Conservation (phyloP, 1,140 invertebrate genomes). For the Diabrotica undecimpunctata region DNA sequence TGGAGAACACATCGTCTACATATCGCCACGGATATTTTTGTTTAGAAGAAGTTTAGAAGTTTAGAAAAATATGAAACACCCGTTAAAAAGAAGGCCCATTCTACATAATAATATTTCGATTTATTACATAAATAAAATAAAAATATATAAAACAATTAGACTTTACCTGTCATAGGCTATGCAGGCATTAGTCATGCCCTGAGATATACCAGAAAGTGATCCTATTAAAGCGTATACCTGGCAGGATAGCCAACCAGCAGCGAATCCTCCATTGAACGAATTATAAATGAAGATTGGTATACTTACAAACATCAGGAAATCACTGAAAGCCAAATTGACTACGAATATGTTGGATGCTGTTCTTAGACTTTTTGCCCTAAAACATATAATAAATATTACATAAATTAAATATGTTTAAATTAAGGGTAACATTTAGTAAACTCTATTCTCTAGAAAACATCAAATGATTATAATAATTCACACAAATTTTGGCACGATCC, state of each 20-base stretch:
- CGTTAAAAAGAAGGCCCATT: no score
- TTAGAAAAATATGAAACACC: no score
- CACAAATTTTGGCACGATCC: background rate
- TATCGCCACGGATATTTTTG: no score
- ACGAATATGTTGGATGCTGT: slow-evolving; percentile 90
- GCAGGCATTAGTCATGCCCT: slow-evolving; percentile 48
- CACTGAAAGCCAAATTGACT: slow-evolving; percentile 79
- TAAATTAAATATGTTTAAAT: no score
- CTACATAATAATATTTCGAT: no score
- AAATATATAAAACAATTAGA: no score
- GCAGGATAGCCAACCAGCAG: slow-evolving; percentile 67
- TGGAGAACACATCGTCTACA: no score
- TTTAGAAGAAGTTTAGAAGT: no score
- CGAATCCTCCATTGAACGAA: slow-evolving; percentile 74
- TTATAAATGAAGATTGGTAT: slow-evolving; percentile 85
- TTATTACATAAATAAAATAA: no score
- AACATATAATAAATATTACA: slow-evolving; percentile 28
- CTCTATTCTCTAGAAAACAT: background rate
- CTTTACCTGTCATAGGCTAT: slow-evolving; percentile 15
- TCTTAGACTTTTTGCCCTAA: slow-evolving; percentile 74
- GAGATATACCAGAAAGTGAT: slow-evolving; percentile 74
- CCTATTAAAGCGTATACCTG: slow-evolving; percentile 76
- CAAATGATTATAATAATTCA: background rate
- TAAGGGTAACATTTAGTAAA: no score
- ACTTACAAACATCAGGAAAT: slow-evolving; percentile 85